Conservation (phyloP, 1,140 invertebrate genomes). For the Lanistes nyassanus region DNA sequence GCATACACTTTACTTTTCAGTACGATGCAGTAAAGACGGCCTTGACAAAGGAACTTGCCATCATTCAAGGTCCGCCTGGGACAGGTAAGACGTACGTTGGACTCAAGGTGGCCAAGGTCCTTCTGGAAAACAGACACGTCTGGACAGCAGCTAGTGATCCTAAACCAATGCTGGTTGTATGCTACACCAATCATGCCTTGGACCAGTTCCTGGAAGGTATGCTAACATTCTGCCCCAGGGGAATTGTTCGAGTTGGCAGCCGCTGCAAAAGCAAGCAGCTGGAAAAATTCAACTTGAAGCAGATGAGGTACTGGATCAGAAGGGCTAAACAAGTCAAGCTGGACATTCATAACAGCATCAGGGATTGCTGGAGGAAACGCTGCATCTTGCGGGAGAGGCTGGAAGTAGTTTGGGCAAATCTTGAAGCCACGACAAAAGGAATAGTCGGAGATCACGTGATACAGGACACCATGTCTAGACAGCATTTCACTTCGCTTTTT, state of each 20-base stretch:
- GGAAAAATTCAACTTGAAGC: slow-evolving; percentile 38
- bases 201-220: slow-evolving; percentile 86
- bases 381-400: neutral
- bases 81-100: slow-evolving; percentile 65
- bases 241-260: slow-evolving; percentile 78
- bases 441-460: neutral
- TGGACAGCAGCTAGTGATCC: slow-evolving; percentile 40
- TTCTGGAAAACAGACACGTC: slow-evolving; percentile 56
- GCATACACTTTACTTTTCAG: slow-evolving; percentile 48
- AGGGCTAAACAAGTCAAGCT: neutral
- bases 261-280: slow-evolving; percentile 71
- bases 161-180: slow-evolving; percentile 79
- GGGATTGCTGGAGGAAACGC: neutral
- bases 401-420: neutral
- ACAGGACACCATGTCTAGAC: neutral
- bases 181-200: slow-evolving; percentile 88
- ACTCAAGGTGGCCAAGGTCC: slow-evolving; percentile 61
- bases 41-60: slow-evolving; percentile 68
- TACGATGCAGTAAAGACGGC: slow-evolving; percentile 65
- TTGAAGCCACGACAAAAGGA: slow-evolving; percentile 9
- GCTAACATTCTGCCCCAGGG: slow-evolving; percentile 37
- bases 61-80: slow-evolving; percentile 77
- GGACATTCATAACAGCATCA: neutral
- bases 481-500: neutral
- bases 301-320: slow-evolving; percentile 26